Conservation (phyloP, 2,888 invertebrate species). For the Nyleta sp. region DNA sequence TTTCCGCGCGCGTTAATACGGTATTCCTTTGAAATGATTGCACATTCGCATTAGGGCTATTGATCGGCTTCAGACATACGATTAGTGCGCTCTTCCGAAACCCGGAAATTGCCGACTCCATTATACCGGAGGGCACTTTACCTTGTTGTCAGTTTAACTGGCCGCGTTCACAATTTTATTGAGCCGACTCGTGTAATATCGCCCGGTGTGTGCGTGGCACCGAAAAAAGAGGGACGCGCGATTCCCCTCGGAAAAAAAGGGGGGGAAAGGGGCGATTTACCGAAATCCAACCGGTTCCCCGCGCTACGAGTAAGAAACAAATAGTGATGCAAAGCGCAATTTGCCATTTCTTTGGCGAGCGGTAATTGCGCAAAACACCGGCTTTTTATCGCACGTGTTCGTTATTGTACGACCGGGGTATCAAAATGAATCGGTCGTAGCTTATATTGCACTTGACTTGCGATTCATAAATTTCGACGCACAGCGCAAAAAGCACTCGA, state of each 20-base stretch:
- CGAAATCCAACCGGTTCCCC: slow-evolving; percentile 48
- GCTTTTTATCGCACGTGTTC: slow-evolving; percentile 54
- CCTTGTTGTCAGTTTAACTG: slow-evolving; percentile 66
- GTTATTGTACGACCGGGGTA: slow-evolving; percentile 45
- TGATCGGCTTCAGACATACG: slow-evolving; percentile 62
- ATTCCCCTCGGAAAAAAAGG: slow-evolving; percentile 15
- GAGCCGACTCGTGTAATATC: slow-evolving; percentile 59
- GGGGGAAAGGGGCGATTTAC: slow-evolving; percentile 2
- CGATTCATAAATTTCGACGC: slow-evolving; percentile 39
- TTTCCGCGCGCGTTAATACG: slow-evolving; percentile 48
- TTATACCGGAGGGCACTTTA: slow-evolving; percentile 61
- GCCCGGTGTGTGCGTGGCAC: slow-evolving; percentile 11
- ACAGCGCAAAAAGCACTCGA: slow-evolving; percentile 15
- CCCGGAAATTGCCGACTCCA: slow-evolving; percentile 65
- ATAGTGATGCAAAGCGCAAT: slow-evolving; percentile 50
- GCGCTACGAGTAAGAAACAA: slow-evolving; percentile 41
- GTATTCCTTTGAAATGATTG: slow-evolving; percentile 58
- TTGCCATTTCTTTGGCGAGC: slow-evolving; percentile 41
- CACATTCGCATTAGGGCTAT: slow-evolving; percentile 60
- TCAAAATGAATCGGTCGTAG: slow-evolving; percentile 47
- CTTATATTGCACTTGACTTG: slow-evolving; percentile 32
- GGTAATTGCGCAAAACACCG: slow-evolving; percentile 48
- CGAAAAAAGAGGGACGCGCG: slow-evolving; percentile 24
- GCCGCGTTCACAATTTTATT: slow-evolving; percentile 70
- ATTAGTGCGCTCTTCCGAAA: slow-evolving; percentile 66